These are phyloP conservation scores for Conopomorpha cramerella DNA, from an alignment of 1,140 invertebrate species.

Conservation along the genomic window DNA sequence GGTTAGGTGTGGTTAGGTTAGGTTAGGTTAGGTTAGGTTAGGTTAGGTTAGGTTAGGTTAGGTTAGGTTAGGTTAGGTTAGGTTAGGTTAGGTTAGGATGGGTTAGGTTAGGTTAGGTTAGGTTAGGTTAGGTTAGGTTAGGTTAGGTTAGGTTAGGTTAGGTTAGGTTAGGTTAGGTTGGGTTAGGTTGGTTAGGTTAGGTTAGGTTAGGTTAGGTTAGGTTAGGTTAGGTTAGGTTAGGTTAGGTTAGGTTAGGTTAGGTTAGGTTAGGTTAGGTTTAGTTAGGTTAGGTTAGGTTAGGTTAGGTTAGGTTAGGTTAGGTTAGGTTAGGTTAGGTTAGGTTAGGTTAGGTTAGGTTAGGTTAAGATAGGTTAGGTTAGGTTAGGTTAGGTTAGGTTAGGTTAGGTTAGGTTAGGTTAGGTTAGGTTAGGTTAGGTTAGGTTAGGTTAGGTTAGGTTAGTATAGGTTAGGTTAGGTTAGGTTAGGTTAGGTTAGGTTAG, in stretches of 20 bases:
- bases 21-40: slow-evolving; percentile 2
- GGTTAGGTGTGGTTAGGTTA: slow-evolving; percentile 1
- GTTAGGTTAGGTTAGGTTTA: slow-evolving; percentile 9
- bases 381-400: slow-evolving; percentile 26
- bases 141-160: slow-evolving; percentile 8
- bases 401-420: background rate
- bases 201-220: slow-evolving; percentile 1
- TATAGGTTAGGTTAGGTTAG: no score
- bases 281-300: slow-evolving; percentile 11
- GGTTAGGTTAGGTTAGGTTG: slow-evolving; percentile 12
- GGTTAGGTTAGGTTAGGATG: slow-evolving; percentile 1
- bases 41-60: slow-evolving; percentile 2
- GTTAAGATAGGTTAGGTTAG: slow-evolving; percentile 24
- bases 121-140: slow-evolving; percentile 1
- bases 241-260: background rate
- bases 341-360: slow-evolving; percentile 18
- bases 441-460: no score
- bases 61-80: slow-evolving; percentile 1
- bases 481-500: background rate
- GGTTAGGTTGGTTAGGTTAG: slow-evolving; percentile 12
- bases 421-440: no score
- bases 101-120: slow-evolving; percentile 3
- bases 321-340: slow-evolving; percentile 11
- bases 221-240: no score
- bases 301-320: slow-evolving; percentile 9